These are phyloP conservation scores for Antheraea mylitta DNA, from an alignment of 1,140 invertebrate species.

Conservation along the genomic window DNA sequence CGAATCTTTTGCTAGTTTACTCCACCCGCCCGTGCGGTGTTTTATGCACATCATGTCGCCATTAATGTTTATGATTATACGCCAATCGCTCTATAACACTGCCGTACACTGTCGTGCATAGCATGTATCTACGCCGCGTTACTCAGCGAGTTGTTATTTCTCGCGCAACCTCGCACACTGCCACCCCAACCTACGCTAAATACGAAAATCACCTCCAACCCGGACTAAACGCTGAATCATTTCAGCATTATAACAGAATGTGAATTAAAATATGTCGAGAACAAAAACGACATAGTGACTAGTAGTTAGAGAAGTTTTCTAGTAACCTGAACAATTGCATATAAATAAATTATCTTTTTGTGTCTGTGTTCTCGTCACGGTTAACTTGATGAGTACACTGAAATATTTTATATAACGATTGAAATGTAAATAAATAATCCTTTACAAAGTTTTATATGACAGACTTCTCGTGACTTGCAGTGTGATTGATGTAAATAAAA, in stretches of 20 bases:
- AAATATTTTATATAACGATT: slow-evolving; percentile 75
- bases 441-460: slow-evolving; percentile 71
- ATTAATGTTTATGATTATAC: slow-evolving; percentile 7
- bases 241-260: slow-evolving; percentile 53
- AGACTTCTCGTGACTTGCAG: slow-evolving; percentile 58
- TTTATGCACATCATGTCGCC: slow-evolving; percentile 18
- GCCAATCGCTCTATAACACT: not conserved
- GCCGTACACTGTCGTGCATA: not conserved
- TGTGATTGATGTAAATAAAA: slow-evolving; percentile 69
- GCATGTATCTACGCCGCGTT: too few species aligned
- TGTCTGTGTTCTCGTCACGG: slow-evolving; percentile 47
- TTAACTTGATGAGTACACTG: slow-evolving; percentile 60
- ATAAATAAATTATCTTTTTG: slow-evolving; percentile 22
- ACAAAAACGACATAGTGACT: slow-evolving; percentile 47
- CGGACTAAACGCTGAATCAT: slow-evolving; percentile 40
- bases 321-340: slow-evolving; percentile 33
- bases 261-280: slow-evolving; percentile 50
- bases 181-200: slow-evolving; percentile 15
- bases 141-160: not conserved
- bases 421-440: slow-evolving; percentile 61
- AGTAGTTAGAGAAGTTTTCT: slow-evolving; percentile 52
- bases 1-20: slow-evolving; percentile 32
- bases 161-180: slow-evolving; percentile 27
- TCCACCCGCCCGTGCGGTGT: slow-evolving; percentile 9
- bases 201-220: slow-evolving; percentile 28